Evolutionary conservation across 2,113 vertebrate species (phyloP).

Genomic region (Fregetta grallaria): DNA sequence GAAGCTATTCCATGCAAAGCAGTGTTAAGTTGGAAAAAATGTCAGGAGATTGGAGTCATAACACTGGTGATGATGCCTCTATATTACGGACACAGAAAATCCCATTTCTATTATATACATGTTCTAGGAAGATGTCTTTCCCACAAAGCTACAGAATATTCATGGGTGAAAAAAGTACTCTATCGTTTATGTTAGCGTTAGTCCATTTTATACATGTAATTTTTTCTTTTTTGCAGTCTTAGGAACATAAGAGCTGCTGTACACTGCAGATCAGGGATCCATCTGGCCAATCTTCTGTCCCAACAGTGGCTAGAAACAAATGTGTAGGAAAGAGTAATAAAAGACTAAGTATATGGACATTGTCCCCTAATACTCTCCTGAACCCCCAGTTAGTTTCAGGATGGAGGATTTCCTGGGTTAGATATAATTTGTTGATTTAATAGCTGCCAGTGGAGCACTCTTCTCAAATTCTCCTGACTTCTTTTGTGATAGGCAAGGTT

Average conservation of each 20-base stretch:
- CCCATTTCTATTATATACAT: not conserved
- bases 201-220: not conserved
- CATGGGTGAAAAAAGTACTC: not conserved
- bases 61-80: not conserved
- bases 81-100: not conserved
- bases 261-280: not conserved
- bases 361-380: not conserved
- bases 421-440: not conserved
- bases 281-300: not conserved
- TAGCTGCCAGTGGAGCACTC: not conserved
- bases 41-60: not conserved
- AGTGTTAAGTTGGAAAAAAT: not conserved
- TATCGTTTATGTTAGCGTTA: not conserved
- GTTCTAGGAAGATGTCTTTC: not conserved
- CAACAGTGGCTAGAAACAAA: not conserved
- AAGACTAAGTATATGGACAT: not conserved
- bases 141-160: not conserved
- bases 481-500: not conserved
- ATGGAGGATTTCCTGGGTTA: not conserved
- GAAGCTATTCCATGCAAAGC: not conserved
- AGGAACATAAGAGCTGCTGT: not conserved
- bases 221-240: not conserved
- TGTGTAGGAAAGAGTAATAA: not conserved
- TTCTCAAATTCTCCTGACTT: not conserved
- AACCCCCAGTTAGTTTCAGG: not conserved